A percentile compares a stretch with the other conserved stretches of the same genome.
Evolutionary conservation across 2,888 invertebrate species (phyloP).

Genomic region (Hirtodrosophila trivittata): DNA sequence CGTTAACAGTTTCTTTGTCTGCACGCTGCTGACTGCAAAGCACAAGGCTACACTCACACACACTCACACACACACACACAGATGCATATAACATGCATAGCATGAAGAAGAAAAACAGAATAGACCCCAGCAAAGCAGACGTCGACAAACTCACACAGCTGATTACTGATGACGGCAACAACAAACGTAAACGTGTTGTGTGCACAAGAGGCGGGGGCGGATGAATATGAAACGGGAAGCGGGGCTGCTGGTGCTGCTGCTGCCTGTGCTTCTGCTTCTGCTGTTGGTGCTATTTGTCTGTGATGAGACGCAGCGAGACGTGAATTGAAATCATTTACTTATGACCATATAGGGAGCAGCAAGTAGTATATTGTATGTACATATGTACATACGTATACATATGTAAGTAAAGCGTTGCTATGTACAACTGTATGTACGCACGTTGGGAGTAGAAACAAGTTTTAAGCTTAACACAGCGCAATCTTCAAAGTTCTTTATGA

Average conservation of each 20-base stretch:
- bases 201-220: constrained; percentile 17
- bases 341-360: constrained; percentile 38
- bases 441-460: constrained; percentile 43
- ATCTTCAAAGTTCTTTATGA: constrained; percentile 38
- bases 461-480: constrained; percentile 36
- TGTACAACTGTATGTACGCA: constrained; percentile 10
- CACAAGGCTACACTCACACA: constrained; percentile 19
- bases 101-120: constrained; percentile 7
- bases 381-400: constrained; percentile 9
- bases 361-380: no score
- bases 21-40: constrained; percentile 20
- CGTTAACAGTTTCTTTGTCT: constrained; percentile 60
- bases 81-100: constrained; percentile 1
- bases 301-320: constrained; percentile 56
- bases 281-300: constrained; percentile 34
- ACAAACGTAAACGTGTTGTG: constrained; percentile 10
- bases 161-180: constrained; percentile 49
- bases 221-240: constrained; percentile 7
- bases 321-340: constrained; percentile 69
- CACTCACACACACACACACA: constrained; percentile 1
- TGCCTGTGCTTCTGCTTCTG: constrained; percentile 6
- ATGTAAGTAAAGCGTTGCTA: constrained; percentile 13
- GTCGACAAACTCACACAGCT: constrained; percentile 51
- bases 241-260: constrained; percentile 9
- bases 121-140: constrained; percentile 17